Evolutionary conservation across 2,888 invertebrate genomes (phyloP).

Genomic region (Aromia moschata): DNA sequence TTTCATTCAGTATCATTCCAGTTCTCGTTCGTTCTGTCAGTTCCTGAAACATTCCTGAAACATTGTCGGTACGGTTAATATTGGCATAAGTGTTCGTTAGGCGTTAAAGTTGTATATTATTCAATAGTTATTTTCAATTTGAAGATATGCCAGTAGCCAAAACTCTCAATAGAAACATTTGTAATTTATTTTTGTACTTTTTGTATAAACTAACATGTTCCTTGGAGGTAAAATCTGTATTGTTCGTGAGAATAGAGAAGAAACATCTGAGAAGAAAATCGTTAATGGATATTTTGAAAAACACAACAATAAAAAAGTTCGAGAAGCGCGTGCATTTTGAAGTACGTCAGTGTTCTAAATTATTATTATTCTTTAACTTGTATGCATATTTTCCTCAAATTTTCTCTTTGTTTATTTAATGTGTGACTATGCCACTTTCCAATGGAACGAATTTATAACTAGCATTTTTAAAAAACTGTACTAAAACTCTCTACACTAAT

Average conservation of each 20-base stretch:
- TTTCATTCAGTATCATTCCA: constrained; percentile 36
- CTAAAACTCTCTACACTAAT: too few relatives aligned
- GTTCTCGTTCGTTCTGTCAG: constrained; percentile 35
- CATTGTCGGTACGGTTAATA: constrained; percentile 19
- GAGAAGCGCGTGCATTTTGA: constrained; percentile 60
- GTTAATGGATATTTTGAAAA: constrained; percentile 34
- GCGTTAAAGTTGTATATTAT: constrained; percentile 19
- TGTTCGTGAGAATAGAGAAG: constrained; percentile 43
- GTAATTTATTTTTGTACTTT: constrained; percentile 33
- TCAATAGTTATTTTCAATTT: constrained; percentile 8
- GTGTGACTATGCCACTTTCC: too few relatives aligned
- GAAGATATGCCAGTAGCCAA: constrained; percentile 34
- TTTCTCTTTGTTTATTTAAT: too few relatives aligned
- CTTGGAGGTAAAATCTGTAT: constrained; percentile 57
- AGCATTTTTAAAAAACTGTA: too few relatives aligned
- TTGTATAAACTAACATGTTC: constrained; percentile 51
- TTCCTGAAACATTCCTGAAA: constrained; percentile 39
- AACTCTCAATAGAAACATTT: background rate
- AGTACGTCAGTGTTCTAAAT: constrained; percentile 48
- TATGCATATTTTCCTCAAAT: too few relatives aligned
- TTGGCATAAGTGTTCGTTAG: constrained; percentile 23
- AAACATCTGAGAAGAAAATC: constrained; percentile 32
- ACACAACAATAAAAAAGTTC: constrained; percentile 38
- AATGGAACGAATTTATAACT: too few relatives aligned
- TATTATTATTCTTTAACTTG: too few relatives aligned